Evolutionary conservation across 1,140 invertebrate genomes (phyloP), one percentile per base, ranked within the genome.

Genomic region (Battus philenor): DNA sequence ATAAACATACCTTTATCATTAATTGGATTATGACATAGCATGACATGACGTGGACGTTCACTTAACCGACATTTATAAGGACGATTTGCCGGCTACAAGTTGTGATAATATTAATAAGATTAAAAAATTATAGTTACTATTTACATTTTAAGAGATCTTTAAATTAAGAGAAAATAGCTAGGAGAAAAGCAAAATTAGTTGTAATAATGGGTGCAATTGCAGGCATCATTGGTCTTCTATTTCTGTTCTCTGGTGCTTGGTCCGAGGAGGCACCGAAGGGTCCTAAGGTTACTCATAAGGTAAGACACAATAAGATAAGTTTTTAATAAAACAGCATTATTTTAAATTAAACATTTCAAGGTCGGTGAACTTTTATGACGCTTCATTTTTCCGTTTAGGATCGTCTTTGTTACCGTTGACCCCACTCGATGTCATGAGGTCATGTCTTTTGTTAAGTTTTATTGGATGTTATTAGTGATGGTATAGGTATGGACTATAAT

Each of bases 261-360:
- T 68, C 70, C 24, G 76, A 81, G 32, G 77, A 81, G 22, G 39
- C 68, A 26, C 71, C 73, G 5, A 84, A 84, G 57, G 80, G 80
- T 24, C 80, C 80, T 17, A 84, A 84, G 71, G 80, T 84, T 15
- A 84, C 80, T 4, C 77, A 84, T 45, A 81, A 73, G 74, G 77
- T 81, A 62, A 50, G 49, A 4, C 4, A 9, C 18, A 26, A 12
- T 15, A 11, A 12, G 1, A 22, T 7, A 10, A 24, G 2, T 15
- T 39, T 12, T 7, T 24, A 26, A 15, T 9, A 41, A n/a, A n/a
- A n/a, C n/a, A n/a, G 6, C 13, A 2, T 20, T 29, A 17, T n/a
- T 16, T 41, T 41, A 27, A 17, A 29, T 12, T 0, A 27, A 27
- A 4, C 17, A 41, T 27, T 6, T 4, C 6, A 27, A 41, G 77